Conservation (phyloP, 92 coral and sea anemone genomes). For the Zoanthus sansibaricus region DNA sequence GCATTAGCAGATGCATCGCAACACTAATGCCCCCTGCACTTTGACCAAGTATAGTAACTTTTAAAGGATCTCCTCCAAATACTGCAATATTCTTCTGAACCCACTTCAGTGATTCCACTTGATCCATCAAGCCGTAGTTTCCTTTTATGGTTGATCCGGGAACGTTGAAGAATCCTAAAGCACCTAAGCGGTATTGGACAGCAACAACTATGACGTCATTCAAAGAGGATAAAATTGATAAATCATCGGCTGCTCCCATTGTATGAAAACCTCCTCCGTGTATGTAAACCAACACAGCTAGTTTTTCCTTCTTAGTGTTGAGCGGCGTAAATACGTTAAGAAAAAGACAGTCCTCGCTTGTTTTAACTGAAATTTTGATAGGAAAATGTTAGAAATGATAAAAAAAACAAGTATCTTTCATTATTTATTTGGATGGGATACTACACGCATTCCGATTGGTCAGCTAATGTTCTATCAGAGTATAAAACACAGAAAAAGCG, state of each 20-base stretch:
- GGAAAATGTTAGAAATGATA: no score
- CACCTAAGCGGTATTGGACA: slow-evolving; percentile 75
- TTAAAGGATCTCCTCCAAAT: slow-evolving; percentile 52
- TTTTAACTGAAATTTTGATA: background rate
- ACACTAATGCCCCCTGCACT: slow-evolving; percentile 48
- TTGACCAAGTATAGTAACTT: slow-evolving; percentile 50
- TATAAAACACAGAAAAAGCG: no score
- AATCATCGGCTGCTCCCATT: slow-evolving; percentile 35
- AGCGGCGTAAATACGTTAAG: slow-evolving; percentile 70
- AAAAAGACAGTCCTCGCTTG: slow-evolving; percentile 75
- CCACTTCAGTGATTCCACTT: slow-evolving; percentile 61
- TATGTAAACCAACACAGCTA: slow-evolving; percentile 75
- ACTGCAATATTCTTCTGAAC: slow-evolving; percentile 48
- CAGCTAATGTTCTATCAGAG: no score
- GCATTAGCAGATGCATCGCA: slow-evolving; percentile 33
- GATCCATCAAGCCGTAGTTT: slow-evolving; percentile 77
- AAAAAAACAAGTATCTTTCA: no score
- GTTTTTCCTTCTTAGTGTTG: slow-evolving; percentile 21
- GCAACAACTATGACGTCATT: slow-evolving; percentile 75
- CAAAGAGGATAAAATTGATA: slow-evolving; percentile 49
- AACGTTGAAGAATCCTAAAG: slow-evolving; percentile 73
- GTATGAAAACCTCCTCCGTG: slow-evolving; percentile 72
- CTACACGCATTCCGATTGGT: no score
- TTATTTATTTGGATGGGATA: no score
- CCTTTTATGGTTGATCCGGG: slow-evolving; percentile 74